A percentile compares a stretch with the other conserved stretches of the same genome.
phyloP scores from a whole-genome alignment of 2,888 invertebrate genomes.

The Cheilosia vernalis region DNA sequence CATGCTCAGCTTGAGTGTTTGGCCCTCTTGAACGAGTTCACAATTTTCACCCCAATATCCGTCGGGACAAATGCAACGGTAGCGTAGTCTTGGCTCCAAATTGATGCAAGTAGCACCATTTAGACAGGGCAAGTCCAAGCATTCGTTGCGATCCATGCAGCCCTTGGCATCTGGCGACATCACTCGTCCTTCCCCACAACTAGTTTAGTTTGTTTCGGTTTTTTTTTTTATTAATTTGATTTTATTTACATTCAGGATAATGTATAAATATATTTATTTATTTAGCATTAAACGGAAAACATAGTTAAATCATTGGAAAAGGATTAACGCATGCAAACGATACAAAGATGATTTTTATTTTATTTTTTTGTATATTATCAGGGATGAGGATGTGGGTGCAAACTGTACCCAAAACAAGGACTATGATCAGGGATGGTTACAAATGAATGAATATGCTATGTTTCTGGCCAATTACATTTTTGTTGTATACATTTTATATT shows the following conservation, averaged over 20 bases:
- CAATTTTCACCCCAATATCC: conserved; percentile 98
- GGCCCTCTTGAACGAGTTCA: conserved; percentile 96
- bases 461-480: conserved; percentile 61
- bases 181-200: conserved; percentile 96
- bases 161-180: conserved; percentile 95
- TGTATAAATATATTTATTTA: conserved; percentile 21
- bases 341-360: conserved; percentile 32
- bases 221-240: conserved; percentile 25
- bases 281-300: conserved; percentile 31
- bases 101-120: conserved; percentile 97
- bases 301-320: conserved; percentile 25
- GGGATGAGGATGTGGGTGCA: conserved; percentile 8
- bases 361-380: background rate
- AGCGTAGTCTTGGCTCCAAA: conserved; percentile 93
- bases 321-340: conserved; percentile 66
- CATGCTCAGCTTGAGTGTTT: conserved; percentile 97
- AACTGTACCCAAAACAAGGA: conserved; percentile 42
- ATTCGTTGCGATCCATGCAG: conserved; percentile 98
- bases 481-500: conserved; percentile 31
- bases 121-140: conserved; percentile 95
- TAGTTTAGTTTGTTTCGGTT: conserved; percentile 79
- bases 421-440: conserved; percentile 52
- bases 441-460: conserved; percentile 70
- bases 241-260: conserved; percentile 55
- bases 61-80: conserved; percentile 95